These are phyloP conservation scores for Oxyruncus cristatus DNA, from an alignment of 2,113 vertebrate genomes.

Conservation along the genomic window DNA sequence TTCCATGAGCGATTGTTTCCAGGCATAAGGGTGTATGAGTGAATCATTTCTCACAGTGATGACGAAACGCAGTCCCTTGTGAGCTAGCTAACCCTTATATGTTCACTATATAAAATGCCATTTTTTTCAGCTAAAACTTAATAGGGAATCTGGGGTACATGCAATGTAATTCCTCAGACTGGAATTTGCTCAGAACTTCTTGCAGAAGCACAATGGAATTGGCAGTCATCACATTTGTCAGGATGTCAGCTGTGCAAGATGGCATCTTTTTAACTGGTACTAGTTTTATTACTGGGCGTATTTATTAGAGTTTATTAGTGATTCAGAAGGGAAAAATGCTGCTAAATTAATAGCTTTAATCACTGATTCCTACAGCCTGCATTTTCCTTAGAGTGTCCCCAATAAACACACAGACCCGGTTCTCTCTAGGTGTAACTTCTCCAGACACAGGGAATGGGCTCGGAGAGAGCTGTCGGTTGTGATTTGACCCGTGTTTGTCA, in stretches of 20 bases:
- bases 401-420: not conserved
- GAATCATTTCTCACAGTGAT: not conserved
- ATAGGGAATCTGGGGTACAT: not conserved
- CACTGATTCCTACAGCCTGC: not conserved
- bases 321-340: not conserved
- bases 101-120: not conserved
- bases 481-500: not conserved
- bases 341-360: not conserved
- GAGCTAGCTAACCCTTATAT: not conserved
- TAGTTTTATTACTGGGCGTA: not conserved
- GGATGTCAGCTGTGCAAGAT: not conserved
- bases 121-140: not conserved
- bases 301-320: not conserved
- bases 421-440: not conserved
- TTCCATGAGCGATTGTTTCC: not conserved
- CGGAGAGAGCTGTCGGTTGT: not conserved
- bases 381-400: not conserved
- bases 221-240: not conserved
- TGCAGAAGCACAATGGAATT: not conserved
- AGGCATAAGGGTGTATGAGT: not conserved
- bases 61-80: not conserved
- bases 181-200: not conserved
- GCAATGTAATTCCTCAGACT: not conserved
- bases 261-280: not conserved
- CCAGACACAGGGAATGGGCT: not conserved